Percentiles rank a stretch among this genome's conserved stretches.
phyloP scores from a whole-genome alignment of 1,140 invertebrate species.

The Hydropsyche tenuis region DNA sequence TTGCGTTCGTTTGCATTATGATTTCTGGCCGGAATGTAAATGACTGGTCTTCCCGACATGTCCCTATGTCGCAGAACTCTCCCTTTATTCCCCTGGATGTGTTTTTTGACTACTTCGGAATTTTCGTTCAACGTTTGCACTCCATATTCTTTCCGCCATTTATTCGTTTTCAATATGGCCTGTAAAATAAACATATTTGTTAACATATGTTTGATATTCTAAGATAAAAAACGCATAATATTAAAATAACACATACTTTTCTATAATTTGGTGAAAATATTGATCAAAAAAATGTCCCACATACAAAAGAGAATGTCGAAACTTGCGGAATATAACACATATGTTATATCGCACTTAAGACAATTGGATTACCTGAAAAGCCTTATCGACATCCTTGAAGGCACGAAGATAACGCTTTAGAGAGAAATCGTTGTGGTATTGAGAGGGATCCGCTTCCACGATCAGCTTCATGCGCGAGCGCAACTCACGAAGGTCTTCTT shows the following conservation, averaged over 20 bases:
- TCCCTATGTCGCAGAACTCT: conserved; percentile 73
- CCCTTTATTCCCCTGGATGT: conserved; percentile 68
- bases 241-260: too few relatives aligned
- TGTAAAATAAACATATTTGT: too few relatives aligned
- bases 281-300: too few relatives aligned
- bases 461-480: conserved; percentile 75
- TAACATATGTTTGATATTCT: too few relatives aligned
- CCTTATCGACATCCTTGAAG: conserved; percentile 72
- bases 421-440: conserved; percentile 76
- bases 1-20: conserved; percentile 74
- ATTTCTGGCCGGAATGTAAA: conserved; percentile 79
- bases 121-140: conserved; percentile 65
- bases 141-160: conserved; percentile 76
- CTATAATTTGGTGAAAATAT: too few relatives aligned
- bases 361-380: conserved; percentile 74
- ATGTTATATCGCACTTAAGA: too few relatives aligned
- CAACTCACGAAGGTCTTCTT: conserved; percentile 68
- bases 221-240: too few relatives aligned
- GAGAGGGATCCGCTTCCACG: conserved; percentile 70
- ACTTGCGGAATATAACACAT: too few relatives aligned
- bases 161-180: conserved; percentile 79
- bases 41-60: conserved; percentile 72
- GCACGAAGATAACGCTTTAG: conserved; percentile 72
- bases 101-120: conserved; percentile 67
- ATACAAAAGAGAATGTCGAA: too few relatives aligned